These are phyloP conservation scores for Geophilus truncorum DNA, from an alignment of 2,888 invertebrate species.

Conservation along the genomic window DNA sequence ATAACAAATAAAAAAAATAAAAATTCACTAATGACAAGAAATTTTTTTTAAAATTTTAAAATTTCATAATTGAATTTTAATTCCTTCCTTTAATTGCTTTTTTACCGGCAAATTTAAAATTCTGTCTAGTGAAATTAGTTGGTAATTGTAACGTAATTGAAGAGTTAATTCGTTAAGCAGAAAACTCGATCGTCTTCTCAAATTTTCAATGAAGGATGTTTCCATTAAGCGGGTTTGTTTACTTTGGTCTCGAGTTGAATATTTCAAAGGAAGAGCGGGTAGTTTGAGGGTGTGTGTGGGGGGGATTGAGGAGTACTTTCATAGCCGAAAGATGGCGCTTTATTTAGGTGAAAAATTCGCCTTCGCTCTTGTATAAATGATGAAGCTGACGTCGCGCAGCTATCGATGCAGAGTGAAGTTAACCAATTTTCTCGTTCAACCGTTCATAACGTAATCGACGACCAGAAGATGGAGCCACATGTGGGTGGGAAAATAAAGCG, in stretches of 20 bases:
- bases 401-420: not conserved
- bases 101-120: too few species aligned
- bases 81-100: too few species aligned
- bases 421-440: conserved; percentile 5
- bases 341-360: not conserved
- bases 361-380: not conserved
- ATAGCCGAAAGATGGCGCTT: not conserved
- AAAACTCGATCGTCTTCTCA: not conserved
- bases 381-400: not conserved
- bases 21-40: too few species aligned
- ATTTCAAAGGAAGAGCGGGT: not conserved
- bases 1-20: not conserved
- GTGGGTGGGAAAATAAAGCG: not conserved
- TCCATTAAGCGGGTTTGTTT: not conserved
- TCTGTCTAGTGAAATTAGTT: not conserved
- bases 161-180: not conserved
- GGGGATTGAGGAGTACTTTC: not conserved
- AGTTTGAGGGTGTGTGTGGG: not conserved
- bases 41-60: too few species aligned
- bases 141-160: not conserved
- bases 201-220: not conserved
- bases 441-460: not conserved
- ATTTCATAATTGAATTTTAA: too few species aligned
- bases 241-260: not conserved
- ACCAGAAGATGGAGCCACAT: not conserved